Percentiles rank a stretch among this genome's conserved stretches.
Conservation (phyloP, 2,797 vertebrate genomes). For the Thamnophis elegans region DNA sequence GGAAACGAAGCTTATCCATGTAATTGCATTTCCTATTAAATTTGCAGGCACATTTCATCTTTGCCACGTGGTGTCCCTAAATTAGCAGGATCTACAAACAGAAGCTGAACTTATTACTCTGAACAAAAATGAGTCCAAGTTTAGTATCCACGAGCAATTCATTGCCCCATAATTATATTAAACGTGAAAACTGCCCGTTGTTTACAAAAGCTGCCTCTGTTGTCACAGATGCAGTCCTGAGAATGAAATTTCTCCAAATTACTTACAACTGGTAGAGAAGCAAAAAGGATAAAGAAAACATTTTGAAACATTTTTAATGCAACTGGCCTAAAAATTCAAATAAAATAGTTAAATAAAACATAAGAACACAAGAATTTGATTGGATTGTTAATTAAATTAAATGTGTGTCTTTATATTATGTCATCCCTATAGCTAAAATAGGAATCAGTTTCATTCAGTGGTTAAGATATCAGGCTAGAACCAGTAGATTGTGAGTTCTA, state of each 20-base stretch:
- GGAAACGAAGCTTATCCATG: conserved; percentile 13
- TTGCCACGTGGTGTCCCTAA: conserved; percentile 42
- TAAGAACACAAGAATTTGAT: background rate
- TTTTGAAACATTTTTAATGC: conserved; percentile 31
- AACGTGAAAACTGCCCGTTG: conserved; percentile 18
- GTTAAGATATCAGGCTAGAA: background rate
- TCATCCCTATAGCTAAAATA: background rate
- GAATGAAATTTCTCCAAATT: conserved; percentile 15
- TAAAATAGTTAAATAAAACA: conserved; percentile 1
- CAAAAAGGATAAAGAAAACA: conserved; percentile 4
- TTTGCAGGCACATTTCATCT: conserved; percentile 42
- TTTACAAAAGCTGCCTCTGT: conserved; percentile 30
- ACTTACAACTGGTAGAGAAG: conserved; percentile 30
- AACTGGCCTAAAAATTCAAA: background rate
- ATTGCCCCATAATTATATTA: conserved; percentile 27
- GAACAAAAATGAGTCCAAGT: conserved; percentile 24
- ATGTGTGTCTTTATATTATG: background rate
- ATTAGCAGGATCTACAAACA: conserved; percentile 25
- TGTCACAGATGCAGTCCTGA: conserved; percentile 39
- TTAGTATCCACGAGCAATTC: conserved; percentile 12
- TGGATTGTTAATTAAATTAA: background rate
- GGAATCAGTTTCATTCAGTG: background rate
- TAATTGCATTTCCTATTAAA: conserved; percentile 46
- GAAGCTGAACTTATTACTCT: conserved; percentile 42
- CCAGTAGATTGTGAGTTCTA: background rate